Evolutionary conservation across 1,140 invertebrate genomes (phyloP).

Genomic region (Heliconius hewitsoni): DNA sequence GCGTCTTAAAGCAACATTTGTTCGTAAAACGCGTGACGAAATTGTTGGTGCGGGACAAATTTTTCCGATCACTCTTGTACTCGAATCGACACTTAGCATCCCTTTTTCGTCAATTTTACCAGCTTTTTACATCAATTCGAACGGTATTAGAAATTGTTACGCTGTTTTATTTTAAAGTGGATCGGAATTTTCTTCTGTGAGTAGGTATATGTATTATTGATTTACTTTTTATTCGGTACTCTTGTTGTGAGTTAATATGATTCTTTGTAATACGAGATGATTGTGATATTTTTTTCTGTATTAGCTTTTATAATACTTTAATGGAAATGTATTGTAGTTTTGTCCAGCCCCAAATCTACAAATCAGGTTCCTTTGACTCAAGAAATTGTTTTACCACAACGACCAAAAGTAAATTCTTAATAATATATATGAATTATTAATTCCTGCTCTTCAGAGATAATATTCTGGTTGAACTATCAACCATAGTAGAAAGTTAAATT

Average conservation of each 20-base stretch:
- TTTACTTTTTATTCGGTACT: background rate
- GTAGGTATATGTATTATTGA: background rate
- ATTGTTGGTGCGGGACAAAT: constrained; percentile 60
- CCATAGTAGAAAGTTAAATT: too few species aligned
- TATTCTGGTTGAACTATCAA: too few species aligned
- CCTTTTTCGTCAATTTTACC: constrained; percentile 77
- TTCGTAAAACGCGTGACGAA: constrained; percentile 75
- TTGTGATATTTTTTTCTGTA: too few species aligned
- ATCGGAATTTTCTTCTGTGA: constrained; percentile 31
- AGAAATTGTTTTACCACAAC: too few species aligned
- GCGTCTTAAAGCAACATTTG: constrained; percentile 73
- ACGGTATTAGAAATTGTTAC: constrained; percentile 57
- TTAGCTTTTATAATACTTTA: background rate
- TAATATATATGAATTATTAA: too few species aligned
- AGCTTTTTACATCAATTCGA: constrained; percentile 73
- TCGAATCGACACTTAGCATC: constrained; percentile 70
- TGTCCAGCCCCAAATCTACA: too few species aligned
- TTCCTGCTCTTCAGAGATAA: too few species aligned
- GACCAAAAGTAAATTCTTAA: too few species aligned
- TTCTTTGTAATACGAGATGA: background rate
- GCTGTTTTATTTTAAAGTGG: constrained; percentile 38
- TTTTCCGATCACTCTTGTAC: constrained; percentile 68
- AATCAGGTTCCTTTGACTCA: too few species aligned
- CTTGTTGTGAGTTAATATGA: background rate
- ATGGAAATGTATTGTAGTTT: too few species aligned